Conservation (phyloP, 2,113 vertebrate genomes). For the Gallinago undulata region DNA sequence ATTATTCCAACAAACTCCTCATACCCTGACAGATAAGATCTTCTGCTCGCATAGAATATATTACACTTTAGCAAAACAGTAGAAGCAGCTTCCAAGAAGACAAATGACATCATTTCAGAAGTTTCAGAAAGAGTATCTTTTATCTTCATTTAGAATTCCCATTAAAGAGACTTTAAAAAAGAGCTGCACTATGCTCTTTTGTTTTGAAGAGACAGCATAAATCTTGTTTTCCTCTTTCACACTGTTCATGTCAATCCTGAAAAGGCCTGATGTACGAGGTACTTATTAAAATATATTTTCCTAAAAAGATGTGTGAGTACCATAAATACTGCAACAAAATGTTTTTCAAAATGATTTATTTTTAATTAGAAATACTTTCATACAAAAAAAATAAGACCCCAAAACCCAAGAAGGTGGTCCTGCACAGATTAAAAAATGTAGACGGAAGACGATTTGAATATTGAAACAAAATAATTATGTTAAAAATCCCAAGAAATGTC, state of each 20-base stretch:
- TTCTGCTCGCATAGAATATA: background rate
- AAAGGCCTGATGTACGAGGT: background rate
- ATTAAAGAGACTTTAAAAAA: constrained; percentile 21
- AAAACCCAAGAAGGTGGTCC: background rate
- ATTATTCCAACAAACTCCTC: background rate
- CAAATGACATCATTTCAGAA: constrained; percentile 18
- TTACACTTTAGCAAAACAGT: background rate
- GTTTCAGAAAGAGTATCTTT: constrained; percentile 20
- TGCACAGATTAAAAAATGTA: background rate
- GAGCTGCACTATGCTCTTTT: constrained; percentile 2
- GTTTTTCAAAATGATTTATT: background rate
- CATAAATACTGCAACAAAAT: background rate
- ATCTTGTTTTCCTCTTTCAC: constrained; percentile 30
- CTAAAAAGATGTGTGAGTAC: background rate
- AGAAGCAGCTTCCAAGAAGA: constrained; percentile 1
- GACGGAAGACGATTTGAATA: background rate
- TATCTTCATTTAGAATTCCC: constrained; percentile 5
- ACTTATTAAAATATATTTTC: background rate
- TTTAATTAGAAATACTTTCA: background rate
- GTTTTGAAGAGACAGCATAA: constrained; percentile 20
- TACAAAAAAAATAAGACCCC: fast-evolving
- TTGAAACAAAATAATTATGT: background rate
- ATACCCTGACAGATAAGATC: background rate
- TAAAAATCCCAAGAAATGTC: background rate
- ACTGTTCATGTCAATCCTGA: background rate